Evolutionary conservation across 1,140 invertebrate species (phyloP), one percentile per base, ranked within the genome.

Genomic region (Achatina immaculata): DNA sequence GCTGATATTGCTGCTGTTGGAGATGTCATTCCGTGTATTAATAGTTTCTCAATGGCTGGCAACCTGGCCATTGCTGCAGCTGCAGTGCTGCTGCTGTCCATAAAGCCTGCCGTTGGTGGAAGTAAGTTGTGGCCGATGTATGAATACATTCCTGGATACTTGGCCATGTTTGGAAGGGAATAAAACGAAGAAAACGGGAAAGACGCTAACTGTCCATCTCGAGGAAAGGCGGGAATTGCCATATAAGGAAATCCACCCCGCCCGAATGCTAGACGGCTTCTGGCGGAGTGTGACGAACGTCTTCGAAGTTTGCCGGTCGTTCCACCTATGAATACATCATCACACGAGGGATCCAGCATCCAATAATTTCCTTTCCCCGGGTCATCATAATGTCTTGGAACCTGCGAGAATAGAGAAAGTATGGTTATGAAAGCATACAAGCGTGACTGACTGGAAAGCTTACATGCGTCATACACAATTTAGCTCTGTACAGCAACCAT

Each of bases 291-390:
- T 0, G 96, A 97, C 0, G 96, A 96, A 69, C 97, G 93, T 36
- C 97, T 90, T 0, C 97, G 91, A 19, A 99, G 91, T 91, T 99
- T 99, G 0, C 98, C 98, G 88, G 99, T 99, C 0, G 97, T 97
- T 6, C 96, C 96, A 0, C 98, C 98, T 88, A 99, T 99, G 91
- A 99, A 98, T 0, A 99, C 97, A 86, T 99, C 98, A 87, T 99
- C 97, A 80, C 91, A 87, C 11, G 96, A 96, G 0, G 97, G 89
- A 74, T 92, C 91, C 42, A 92, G 82, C 89, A 91, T 92, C 91
- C 97, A 98, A 90, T 95, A 97, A 89, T 98, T 98, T 6, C 97
- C 97, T 90, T 98, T 92, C 0, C 83, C 83, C 96, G 90, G 90
- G 80, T 90, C 89, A 79, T 90, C 89, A 75, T 89, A 90, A 81